Conservation (phyloP, 2,113 vertebrate species). For the Enhydra lutris region DNA sequence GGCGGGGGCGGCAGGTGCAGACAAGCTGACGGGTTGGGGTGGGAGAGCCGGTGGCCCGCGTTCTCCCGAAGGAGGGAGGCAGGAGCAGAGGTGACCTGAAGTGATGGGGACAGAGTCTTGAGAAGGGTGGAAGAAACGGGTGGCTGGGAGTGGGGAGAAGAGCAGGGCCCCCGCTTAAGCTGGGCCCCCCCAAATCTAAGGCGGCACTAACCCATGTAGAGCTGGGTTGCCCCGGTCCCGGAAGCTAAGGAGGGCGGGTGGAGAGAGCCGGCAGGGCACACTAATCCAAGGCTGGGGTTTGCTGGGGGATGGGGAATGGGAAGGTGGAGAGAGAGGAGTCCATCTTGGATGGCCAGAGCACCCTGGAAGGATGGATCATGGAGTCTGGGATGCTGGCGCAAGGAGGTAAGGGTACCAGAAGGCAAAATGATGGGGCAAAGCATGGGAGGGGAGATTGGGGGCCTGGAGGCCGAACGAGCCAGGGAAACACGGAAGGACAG, state of each 20-base stretch:
- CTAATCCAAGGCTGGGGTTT: neutral
- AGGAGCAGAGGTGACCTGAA: neutral
- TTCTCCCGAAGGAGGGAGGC: neutral
- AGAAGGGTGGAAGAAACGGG: neutral
- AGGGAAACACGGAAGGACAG: neutral
- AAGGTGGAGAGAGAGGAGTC: fast-evolving
- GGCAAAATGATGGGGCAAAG: neutral
- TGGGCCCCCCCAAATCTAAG: neutral
- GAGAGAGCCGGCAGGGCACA: neutral
- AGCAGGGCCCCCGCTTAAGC: neutral
- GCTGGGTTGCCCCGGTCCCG: neutral
- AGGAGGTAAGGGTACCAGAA: neutral
- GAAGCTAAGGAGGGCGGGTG: neutral
- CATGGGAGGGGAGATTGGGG: no score
- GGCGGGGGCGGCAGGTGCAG: neutral
- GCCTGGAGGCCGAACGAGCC: neutral
- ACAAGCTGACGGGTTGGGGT: fast-evolving
- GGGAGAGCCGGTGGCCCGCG: neutral
- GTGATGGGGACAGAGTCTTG: neutral
- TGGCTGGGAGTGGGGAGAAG: neutral
- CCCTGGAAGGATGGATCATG: neutral
- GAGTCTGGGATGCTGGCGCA: neutral
- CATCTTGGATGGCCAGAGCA: neutral
- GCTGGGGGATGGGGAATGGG: neutral
- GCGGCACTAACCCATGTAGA: no score